Base-by-base conservation (phyloP, 2,113 vertebrate genomes). In the Saimiri boliviensis region DNA sequence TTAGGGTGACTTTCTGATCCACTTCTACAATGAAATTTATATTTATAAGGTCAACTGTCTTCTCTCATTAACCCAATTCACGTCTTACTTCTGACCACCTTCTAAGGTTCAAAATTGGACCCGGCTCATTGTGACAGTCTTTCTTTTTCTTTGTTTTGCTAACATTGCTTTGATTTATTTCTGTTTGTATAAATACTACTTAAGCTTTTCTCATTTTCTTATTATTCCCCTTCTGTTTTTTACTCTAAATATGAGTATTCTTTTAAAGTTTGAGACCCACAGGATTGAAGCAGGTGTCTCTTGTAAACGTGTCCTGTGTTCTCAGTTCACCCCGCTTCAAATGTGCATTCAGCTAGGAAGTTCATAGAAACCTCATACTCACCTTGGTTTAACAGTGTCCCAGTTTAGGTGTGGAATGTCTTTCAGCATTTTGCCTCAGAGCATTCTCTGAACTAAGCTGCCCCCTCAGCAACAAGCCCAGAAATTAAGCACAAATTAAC, bases 41-140 rank as follows among this genome's bases (percentile, higher is more conserved):
- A 25, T 42, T 93, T 95, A 8, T 66, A 58, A 76, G 77, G 20
- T 95, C 49, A 93, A 86, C 94, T 96, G 60, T 82, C 35, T 74
- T 92, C 25, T 96, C 52, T 84, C 11, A 85, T 77, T 88, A 77
- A 88, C 42, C 17, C 23, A 86, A n/a, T 66, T 86, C 66, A 17
- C 21, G 37, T 49, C 19, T 35, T 5, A 40, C 79, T 89, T n/a
- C 40, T 80, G 32, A 86, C 11, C 13, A 94, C 20, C 32, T 79
- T 88, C 3, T 35, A 86, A 81, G 81, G 77, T 85, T 70, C 27
- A 81, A 91, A 42, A 68, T 71, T 93, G 88, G n/a, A 54, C 42
- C 16, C 91, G 13, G 77, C 12, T 88, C 42, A 37, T 71, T 82
- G 17, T 68, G n/a, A 93, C 1, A 52, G 16, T 79, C 73, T 10